Conservation (phyloP, 1,140 invertebrate species). For the Plectus sambesii region DNA sequence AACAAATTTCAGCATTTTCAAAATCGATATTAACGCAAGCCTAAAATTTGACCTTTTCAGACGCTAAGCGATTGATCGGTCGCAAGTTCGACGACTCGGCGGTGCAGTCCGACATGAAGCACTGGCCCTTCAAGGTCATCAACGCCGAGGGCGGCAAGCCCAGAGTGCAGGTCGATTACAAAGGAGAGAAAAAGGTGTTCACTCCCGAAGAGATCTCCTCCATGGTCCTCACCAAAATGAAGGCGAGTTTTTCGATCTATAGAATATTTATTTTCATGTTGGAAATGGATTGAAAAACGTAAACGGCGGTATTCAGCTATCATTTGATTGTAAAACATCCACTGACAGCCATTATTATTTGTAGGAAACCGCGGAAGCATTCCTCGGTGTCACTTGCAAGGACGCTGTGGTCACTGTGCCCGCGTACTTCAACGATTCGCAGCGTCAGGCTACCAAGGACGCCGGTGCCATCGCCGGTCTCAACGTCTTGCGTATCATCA, state of each 20-base stretch:
- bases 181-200: conserved; percentile 75
- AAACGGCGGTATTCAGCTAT: too few species aligned
- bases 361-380: conserved; percentile 51
- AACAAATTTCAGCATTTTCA: conserved; percentile 4
- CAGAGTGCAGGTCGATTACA: conserved; percentile 54
- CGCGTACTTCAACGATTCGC: conserved; percentile 61
- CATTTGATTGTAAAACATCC: too few species aligned
- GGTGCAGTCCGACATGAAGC: conserved; percentile 81
- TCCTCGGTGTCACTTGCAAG: conserved; percentile 44
- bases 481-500: conserved; percentile 61
- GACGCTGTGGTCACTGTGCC: conserved; percentile 41
- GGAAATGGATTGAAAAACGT: too few species aligned
- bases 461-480: conserved; percentile 58
- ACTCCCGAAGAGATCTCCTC: conserved; percentile 80
- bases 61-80: conserved; percentile 68
- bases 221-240: conserved; percentile 60
- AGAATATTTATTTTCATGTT: too few species aligned
- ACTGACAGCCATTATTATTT: too few species aligned
- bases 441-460: conserved; percentile 62
- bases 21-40: conserved; percentile 1
- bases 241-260: too few species aligned
- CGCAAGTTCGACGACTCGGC: conserved; percentile 75
- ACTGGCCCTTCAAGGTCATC: conserved; percentile 60
- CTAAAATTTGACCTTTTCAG: conserved; percentile 50
- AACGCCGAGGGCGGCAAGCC: conserved; percentile 29